Base-by-base conservation (phyloP, 1,140 invertebrate genomes). In the Drosophila ironensis region DNA sequence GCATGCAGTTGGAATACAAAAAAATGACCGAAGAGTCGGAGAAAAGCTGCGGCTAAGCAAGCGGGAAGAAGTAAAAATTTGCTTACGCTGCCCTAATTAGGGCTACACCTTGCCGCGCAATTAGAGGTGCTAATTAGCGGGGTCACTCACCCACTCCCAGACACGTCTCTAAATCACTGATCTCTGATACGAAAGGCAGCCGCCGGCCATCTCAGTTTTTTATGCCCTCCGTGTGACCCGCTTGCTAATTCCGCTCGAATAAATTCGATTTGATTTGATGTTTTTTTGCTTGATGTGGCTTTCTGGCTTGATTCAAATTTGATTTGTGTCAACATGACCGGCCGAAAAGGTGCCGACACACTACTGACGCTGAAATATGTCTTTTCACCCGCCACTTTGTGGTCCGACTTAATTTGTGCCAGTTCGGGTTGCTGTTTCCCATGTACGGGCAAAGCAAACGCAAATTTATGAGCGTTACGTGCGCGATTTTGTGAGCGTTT, bases 51-150 rank as follows among this genome's bases (percentile, higher is more conserved):
- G 40, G 17, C 63, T 64, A 16, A 70, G 67, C 33, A 48, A 38
- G n/a, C 19, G 66, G 14, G 33, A 19, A 69, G 38, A 59, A 9
- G 20, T 44, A 35, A 44, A 60, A 47, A 37, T 8, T 52, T 81
- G 30, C 78, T 78, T 73, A 38, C 73, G 73, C 72, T 73, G 51
- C 25, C 73, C 72, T 64, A 77, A 84, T 82, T 70, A 64, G 67
- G 20, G 40, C 42, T 42, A 25, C 64, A 47, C 37, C 54, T 27
- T 20, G 11, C n/a, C 11, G 41, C 45, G 77, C 75, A 74, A 82
- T 82, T 82, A 73, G 56, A 63, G 56, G 52, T 67, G 70, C 47
- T 84, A 84, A 84, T 84, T 84, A 86, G 54, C 66, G 52, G 41
- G 48, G 57, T 66, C 59, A 56, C 44, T 66, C 64, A 56, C 30